Conservation (phyloP, 2,888 invertebrate species). For the Aspidapion aeneum region DNA sequence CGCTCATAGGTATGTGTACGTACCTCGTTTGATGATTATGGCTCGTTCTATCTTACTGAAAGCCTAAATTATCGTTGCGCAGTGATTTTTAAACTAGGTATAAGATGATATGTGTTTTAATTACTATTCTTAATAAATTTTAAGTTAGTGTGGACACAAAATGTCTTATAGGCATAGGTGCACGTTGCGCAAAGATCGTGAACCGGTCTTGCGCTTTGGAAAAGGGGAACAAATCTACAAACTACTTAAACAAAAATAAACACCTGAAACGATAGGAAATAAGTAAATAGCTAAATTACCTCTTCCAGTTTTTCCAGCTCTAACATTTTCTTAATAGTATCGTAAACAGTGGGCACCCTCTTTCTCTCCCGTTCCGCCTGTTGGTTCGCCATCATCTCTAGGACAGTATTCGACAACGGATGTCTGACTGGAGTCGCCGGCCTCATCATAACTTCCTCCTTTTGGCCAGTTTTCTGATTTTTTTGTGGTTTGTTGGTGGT, state of each 20-base stretch:
- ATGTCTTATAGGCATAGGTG: no score
- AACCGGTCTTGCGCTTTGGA: no score
- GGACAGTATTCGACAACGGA: conserved; percentile 53
- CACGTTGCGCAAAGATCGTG: no score
- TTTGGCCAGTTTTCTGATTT: conserved; percentile 53
- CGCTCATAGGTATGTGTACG: no score
- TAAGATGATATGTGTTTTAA: no score
- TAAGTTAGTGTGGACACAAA: no score
- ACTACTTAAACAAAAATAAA: not conserved
- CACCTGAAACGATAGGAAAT: not conserved
- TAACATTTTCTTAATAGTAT: conserved; percentile 55
- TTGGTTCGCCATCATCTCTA: conserved; percentile 49
- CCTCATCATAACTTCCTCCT: conserved; percentile 61
- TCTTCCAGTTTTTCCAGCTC: conserved; percentile 55
- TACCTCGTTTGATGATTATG: no score
- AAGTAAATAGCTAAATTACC: conserved; percentile 54
- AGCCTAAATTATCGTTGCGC: no score
- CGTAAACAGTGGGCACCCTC: conserved; percentile 51
- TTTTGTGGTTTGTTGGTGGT: conserved; percentile 30
- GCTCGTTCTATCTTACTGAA: no score
- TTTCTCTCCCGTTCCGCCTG: conserved; percentile 36
- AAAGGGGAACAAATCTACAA: no score
- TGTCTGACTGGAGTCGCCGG: conserved; percentile 55
- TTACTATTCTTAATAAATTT: no score
- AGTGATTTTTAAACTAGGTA: no score